Conservation (phyloP, 2,888 invertebrate genomes). For the Axea sp. region DNA sequence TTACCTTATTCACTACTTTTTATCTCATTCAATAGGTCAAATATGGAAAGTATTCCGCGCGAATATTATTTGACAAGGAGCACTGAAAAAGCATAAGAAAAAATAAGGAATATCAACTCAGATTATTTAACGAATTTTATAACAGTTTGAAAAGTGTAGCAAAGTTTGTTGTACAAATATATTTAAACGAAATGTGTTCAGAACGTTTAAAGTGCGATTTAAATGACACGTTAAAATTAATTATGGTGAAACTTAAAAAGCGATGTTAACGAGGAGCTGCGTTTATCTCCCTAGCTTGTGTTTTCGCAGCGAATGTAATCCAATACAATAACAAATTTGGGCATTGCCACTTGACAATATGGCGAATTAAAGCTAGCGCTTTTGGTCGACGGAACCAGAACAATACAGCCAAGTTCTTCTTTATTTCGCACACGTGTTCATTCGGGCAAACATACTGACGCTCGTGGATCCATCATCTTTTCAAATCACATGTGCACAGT, state of each 20-base stretch:
- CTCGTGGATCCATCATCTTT: slow-evolving; percentile 64
- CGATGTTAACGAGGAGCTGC: slow-evolving; percentile 16
- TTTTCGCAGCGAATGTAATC: slow-evolving; percentile 67
- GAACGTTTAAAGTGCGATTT: not conserved
- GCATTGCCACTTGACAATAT: slow-evolving; percentile 76
- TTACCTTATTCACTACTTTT: no score
- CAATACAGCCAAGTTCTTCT: slow-evolving; percentile 69
- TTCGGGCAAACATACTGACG: slow-evolving; percentile 50
- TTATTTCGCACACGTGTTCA: slow-evolving; percentile 54
- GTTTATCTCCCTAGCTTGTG: slow-evolving; percentile 28
- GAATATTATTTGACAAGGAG: no score
- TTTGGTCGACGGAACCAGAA: slow-evolving; percentile 63
- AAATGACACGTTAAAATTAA: not conserved
- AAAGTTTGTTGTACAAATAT: no score
- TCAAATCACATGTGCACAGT: slow-evolving; percentile 55
- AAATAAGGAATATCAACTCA: no score
- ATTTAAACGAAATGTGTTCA: no score
- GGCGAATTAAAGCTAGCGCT: slow-evolving; percentile 70
- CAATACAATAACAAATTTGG: slow-evolving; percentile 76
- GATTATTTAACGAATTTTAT: no score
- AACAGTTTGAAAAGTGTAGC: no score
- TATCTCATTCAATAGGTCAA: no score
- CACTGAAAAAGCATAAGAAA: no score
- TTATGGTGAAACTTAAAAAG: slow-evolving; percentile 14
- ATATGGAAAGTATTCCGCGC: no score